Percentiles rank a stretch among this genome's conserved stretches.
Conservation (phyloP, 64 coral and sea anemone genomes). For the Montipora cactus region DNA sequence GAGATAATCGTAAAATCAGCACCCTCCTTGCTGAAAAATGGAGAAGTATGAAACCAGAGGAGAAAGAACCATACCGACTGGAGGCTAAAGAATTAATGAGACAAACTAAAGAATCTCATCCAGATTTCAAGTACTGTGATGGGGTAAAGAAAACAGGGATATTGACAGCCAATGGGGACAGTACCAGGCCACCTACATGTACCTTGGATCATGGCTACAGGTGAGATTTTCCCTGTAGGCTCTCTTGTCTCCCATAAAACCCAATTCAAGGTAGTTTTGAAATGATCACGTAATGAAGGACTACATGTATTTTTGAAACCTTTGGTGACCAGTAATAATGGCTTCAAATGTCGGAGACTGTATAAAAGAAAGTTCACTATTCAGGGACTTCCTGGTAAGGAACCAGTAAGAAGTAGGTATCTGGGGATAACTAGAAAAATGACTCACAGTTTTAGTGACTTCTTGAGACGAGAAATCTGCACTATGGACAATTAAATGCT, state of each 20-base stretch:
- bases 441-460: too few species aligned
- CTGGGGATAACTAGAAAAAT: too few species aligned
- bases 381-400: too few species aligned
- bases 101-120: conserved; percentile 56
- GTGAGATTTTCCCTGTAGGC: not conserved
- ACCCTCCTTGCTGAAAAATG: conserved; percentile 62
- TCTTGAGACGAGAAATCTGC: too few species aligned
- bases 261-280: too few species aligned
- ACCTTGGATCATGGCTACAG: conserved; percentile 7
- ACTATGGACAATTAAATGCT: too few species aligned
- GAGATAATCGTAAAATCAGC: conserved; percentile 66
- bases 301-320: too few species aligned
- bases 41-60: conserved; percentile 44
- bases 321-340: too few species aligned
- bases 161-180: not conserved
- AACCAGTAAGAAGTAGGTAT: too few species aligned
- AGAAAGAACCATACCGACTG: conserved; percentile 57
- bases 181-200: not conserved
- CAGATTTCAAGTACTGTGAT: conserved; percentile 75
- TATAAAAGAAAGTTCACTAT: too few species aligned
- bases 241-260: not conserved
- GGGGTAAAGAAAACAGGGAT: not conserved
- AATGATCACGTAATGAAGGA: too few species aligned
- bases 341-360: too few species aligned
- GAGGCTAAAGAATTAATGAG: conserved; percentile 60